Evolutionary conservation across 2,797 vertebrate species (phyloP).

Genomic region (Sitta carolinensis): DNA sequence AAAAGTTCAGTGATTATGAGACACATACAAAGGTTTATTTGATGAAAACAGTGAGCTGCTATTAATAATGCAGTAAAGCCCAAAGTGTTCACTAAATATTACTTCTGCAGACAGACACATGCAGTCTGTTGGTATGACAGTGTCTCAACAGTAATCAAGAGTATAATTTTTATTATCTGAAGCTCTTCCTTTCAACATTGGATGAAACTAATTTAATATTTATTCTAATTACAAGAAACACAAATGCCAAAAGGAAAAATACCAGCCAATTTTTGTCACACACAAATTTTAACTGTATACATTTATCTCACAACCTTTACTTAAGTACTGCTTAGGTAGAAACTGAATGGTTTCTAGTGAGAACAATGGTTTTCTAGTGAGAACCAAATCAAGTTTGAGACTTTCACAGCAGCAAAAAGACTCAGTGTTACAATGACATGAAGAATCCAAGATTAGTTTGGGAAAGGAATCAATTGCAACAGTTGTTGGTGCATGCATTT

Average conservation of each 20-base stretch:
- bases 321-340: neutral
- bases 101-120: neutral
- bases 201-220: neutral
- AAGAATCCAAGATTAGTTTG: neutral
- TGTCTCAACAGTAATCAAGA: neutral
- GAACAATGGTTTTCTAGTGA: neutral
- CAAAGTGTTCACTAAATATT: neutral
- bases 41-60: neutral
- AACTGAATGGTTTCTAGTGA: neutral
- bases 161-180: neutral
- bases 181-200: neutral
- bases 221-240: neutral
- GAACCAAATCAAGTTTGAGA: neutral
- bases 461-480: conserved; percentile 14
- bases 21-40: neutral
- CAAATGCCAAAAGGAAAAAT: neutral
- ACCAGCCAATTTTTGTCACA: neutral
- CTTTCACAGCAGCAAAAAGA: neutral
- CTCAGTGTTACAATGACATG: neutral
- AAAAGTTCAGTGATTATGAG: neutral
- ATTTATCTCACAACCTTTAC: neutral
- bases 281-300: neutral
- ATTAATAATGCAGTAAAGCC: neutral
- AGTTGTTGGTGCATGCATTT: conserved; percentile 10
- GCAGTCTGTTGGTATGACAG: neutral